Base-by-base conservation (phyloP, 2,888 invertebrate genomes). In the Tyria jacobaeae region DNA sequence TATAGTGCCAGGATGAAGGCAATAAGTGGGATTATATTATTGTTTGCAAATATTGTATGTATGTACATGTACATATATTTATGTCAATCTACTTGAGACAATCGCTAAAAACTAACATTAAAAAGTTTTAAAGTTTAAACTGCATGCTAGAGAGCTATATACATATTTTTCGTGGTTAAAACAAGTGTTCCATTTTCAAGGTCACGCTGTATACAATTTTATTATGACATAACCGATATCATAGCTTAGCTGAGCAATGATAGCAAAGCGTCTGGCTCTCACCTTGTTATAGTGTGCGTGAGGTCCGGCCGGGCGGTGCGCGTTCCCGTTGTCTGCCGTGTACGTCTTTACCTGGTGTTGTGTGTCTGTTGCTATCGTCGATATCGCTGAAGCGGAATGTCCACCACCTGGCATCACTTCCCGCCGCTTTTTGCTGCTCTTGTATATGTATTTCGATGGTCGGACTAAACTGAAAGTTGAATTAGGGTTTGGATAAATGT, bases 271-370 rank as follows among this genome's bases (percentile, higher is more conserved):
- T 93, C 93, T 92, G 93, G 93, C 93, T 87, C 96, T 96, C 96
- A 98, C 97, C 97, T 98, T 98, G 95, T 97, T 97, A 94, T 98
- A 98, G 94, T 97, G 97, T 94, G 97, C 96, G 88, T 96, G 96
- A 90, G 97, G 96, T 89, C 97, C 97, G 94, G 83, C 91, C 94
- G 95, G 96, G 82, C 96, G 95, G 89, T 96, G 96, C 87, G 96
- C 96, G 95, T 96, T 96, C 91, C 98, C 98, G 95, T 98, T 98
- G 94, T 96, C 96, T 92, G 96, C 98, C 96, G 97, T 97, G 95
- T 98, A 98, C 91, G 98, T 98, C 95, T 98, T 98, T 95, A 98
- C 98, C 96, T 98, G 98, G 94, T 97, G 97, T 94, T 96, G 97
- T 91, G 96, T 95, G 90, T 96, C 94, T 75, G 94, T 94, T 77